Evolutionary conservation across 1,140 invertebrate genomes (phyloP), one percentile per base, ranked within the genome.

Genomic region (Lasaia peninsularis): DNA sequence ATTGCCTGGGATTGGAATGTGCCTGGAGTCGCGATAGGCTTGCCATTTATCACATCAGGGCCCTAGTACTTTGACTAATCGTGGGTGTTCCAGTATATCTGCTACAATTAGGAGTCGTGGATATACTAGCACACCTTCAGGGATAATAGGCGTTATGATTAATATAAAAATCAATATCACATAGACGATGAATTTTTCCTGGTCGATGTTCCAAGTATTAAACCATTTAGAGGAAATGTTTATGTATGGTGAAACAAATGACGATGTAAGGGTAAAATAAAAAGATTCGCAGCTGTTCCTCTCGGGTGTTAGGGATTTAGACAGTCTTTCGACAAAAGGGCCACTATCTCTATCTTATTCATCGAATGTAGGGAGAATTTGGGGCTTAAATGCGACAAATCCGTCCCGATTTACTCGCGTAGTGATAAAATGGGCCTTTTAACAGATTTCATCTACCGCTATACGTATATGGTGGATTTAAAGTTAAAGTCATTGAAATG

Each of bases 321-420:
- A 62, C 63, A 53, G 70, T 67, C 67, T 79, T 83, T 78, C 74
- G 70, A 71, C 64, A 67, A 80, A 85, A 76, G 80, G 79, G 73
- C 78, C 65, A 70, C 78, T 86, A 84, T 87, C 80, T 85, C 68
- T 80, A 79, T 82, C 78, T 82, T 77, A 63, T 74, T 77, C 75
- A 82, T 82, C 81, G 80, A 74, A 78, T 78, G 79, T 77, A 75
- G 67, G 77, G 78, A 84, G 81, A 78, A 76, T 73, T 77, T 73
- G 67, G 67, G 80, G 80, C 71, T 86, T 85, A 84, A 78, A 72
- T 65, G 69, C 75, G 80, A 88, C 80, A 84, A 86, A 88, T 84
- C 78, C 83, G 74, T 75, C 80, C 75, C 73, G 72, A 80, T 80
- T 86, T 77, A 74, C 81, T 88, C 86, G 81, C 83, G 80, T 82